These are phyloP conservation scores for Aldabrachelys gigantea DNA, from an alignment of 2,113 vertebrate genomes.

Conservation along the genomic window DNA sequence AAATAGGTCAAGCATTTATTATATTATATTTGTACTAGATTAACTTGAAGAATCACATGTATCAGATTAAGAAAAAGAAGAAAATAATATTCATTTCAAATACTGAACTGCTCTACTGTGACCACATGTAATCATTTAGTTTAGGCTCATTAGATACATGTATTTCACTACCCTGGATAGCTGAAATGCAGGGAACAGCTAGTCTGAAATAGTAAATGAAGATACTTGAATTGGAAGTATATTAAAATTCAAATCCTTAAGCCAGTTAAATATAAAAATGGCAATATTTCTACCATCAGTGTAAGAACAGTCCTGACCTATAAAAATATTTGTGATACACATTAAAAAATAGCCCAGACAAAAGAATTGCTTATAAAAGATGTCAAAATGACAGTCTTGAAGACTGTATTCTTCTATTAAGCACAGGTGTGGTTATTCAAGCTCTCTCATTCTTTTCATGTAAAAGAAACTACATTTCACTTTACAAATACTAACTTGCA, in stretches of 20 bases:
- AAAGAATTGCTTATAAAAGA: not conserved
- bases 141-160: not conserved
- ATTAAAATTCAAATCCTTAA: not conserved
- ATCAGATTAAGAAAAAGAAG: not conserved
- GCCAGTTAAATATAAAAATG: not conserved
- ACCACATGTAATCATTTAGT: not conserved
- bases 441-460: not conserved
- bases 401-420: accelerated
- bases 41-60: not conserved
- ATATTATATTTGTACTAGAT: not conserved
- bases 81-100: not conserved
- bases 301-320: not conserved
- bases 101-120: not conserved
- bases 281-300: not conserved
- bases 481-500: not conserved
- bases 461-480: not conserved
- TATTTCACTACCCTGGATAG: not conserved
- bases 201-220: not conserved
- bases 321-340: not conserved
- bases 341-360: not conserved
- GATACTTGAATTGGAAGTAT: not conserved
- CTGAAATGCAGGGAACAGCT: not conserved
- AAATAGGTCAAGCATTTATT: constrained; percentile 24
- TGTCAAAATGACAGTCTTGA: not conserved
- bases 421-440: not conserved